Conservation (phyloP, 2,888 invertebrate genomes). For the Machimus atricapillus region DNA sequence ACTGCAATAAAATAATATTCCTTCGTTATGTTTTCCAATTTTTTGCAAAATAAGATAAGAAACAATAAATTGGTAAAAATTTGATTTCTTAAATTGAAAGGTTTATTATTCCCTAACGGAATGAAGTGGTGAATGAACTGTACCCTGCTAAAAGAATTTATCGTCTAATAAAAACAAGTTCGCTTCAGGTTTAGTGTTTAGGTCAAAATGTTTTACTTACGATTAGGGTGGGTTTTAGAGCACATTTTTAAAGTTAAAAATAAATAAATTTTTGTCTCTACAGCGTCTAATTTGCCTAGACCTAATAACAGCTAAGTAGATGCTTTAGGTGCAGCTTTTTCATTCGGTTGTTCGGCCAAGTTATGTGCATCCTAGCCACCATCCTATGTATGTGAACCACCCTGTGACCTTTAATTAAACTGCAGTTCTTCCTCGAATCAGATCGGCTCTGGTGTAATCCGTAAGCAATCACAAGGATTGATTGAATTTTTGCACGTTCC, state of each 20-base stretch:
- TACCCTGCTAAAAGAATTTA: not conserved
- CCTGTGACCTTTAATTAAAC: not conserved
- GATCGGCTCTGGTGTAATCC: not conserved
- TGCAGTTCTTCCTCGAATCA: not conserved
- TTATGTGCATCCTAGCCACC: not conserved
- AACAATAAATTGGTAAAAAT: too few species aligned
- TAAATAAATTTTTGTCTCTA: not conserved
- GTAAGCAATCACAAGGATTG: not conserved
- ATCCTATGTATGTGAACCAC: not conserved
- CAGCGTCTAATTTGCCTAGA: not conserved
- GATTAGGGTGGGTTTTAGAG: not conserved
- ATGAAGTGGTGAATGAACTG: too few species aligned
- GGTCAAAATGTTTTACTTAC: not conserved
- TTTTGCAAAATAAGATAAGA: too few species aligned
- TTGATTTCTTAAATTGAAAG: too few species aligned
- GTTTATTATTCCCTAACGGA: too few species aligned
- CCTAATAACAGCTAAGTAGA: not conserved
- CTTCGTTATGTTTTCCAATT: too few species aligned
- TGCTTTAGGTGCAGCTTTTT: constrained; percentile 40
- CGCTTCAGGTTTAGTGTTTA: not conserved
- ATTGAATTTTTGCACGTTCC: not conserved
- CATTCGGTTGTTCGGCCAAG: not conserved
- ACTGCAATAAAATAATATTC: too few species aligned
- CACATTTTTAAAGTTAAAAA: not conserved
- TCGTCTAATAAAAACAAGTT: too few species aligned